These are phyloP conservation scores for Anarhynchus alexandrinus DNA, from an alignment of 2,113 vertebrate species.

Conservation along the genomic window DNA sequence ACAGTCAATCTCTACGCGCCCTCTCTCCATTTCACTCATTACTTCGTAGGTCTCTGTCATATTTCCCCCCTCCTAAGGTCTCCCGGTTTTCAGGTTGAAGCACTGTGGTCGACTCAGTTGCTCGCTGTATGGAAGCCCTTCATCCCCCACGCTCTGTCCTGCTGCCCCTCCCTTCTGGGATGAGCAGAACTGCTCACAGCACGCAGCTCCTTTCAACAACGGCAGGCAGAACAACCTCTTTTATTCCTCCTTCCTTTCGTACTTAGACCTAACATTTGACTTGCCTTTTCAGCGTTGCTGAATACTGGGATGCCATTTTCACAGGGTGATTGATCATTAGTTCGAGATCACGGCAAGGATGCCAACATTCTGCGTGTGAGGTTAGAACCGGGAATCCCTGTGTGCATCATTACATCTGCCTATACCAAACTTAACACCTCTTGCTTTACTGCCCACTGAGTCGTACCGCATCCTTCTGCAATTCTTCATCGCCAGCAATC, in stretches of 20 bases:
- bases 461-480: not conserved
- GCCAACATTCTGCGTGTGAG: not conserved
- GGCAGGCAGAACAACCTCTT: not conserved
- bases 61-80: not conserved
- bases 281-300: not conserved
- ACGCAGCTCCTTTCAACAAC: not conserved
- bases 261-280: not conserved
- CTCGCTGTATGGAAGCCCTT: not conserved
- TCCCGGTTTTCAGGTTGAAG: not conserved
- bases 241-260: not conserved
- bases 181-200: not conserved
- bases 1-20: not conserved
- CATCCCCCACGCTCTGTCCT: too few species aligned
- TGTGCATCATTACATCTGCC: not conserved
- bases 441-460: not conserved
- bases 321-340: not conserved
- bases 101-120: not conserved
- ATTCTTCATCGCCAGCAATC: not conserved
- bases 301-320: not conserved
- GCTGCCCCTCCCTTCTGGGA: not conserved
- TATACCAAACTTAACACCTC: not conserved
- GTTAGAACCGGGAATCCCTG: not conserved
- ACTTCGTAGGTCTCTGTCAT: not conserved
- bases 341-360: not conserved
- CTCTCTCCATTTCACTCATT: not conserved